Percentiles rank a stretch among this genome's conserved stretches.
These are phyloP conservation scores for Ariolimax columbianus DNA, from an alignment of 2,888 invertebrate genomes.

Conservation along the genomic window DNA sequence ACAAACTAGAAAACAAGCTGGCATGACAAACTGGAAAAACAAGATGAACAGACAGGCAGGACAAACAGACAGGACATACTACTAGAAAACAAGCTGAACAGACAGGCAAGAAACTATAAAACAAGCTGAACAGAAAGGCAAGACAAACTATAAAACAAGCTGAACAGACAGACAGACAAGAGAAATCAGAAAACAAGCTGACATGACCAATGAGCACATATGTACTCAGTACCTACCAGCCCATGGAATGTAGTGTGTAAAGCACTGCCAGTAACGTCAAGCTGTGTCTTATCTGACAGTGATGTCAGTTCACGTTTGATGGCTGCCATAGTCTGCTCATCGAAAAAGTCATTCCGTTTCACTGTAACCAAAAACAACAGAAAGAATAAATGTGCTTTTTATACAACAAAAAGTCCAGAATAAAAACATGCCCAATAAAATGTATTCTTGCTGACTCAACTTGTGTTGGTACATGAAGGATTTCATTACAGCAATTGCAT, in stretches of 20 bases:
- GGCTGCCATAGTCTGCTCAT: conserved; percentile 94
- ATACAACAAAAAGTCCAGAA: background rate
- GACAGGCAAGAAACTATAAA: no score
- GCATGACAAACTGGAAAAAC: no score
- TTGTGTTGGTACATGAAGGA: no score
- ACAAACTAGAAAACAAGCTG: conserved; percentile 4
- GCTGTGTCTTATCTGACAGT: conserved; percentile 78
- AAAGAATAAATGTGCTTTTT: background rate
- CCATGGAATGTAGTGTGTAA: conserved; percentile 48
- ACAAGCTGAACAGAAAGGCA: no score
- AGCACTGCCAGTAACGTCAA: conserved; percentile 60
- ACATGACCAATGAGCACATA: background rate
- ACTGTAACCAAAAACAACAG: conserved; percentile 82
- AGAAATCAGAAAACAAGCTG: conserved; percentile 9
- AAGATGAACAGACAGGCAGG: no score
- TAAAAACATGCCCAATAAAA: no score
- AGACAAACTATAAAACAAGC: no score
- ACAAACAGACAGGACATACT: no score
- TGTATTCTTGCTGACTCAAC: no score
- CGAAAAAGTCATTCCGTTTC: conserved; percentile 95
- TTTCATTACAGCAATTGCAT: no score
- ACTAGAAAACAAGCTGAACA: no score
- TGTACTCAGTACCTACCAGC: conserved; percentile 7
- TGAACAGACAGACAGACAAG: background rate
- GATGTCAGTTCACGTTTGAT: conserved; percentile 88